phyloP scores from a whole-genome alignment of 2,113 vertebrate genomes.

The Bufo bufo region DNA sequence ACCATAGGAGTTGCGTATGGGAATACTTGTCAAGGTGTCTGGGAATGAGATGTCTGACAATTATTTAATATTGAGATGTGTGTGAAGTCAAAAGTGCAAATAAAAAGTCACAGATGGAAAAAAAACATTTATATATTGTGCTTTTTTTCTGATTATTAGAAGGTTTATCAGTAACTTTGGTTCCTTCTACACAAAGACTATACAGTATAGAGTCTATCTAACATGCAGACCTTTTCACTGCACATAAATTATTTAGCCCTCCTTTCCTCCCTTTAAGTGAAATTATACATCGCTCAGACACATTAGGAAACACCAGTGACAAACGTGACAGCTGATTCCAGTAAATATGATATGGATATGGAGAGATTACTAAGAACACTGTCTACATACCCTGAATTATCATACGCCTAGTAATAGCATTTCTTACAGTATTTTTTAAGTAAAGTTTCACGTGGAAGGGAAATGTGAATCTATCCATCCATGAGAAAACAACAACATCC shows the following conservation, averaged over 20 bases:
- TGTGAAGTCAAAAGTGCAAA: neutral
- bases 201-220: neutral
- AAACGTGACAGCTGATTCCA: conserved; percentile 37
- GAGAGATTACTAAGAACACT: conserved; percentile 2
- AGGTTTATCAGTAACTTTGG: neutral
- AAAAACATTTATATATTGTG: too few relatives aligned
- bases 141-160: too few relatives aligned
- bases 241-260: conserved; percentile 19
- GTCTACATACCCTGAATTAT: neutral
- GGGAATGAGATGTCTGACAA: neutral
- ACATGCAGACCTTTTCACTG: conserved; percentile 3
- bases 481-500: too few relatives aligned
- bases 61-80: neutral
- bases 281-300: conserved; percentile 32
- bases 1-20: neutral
- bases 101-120: too few relatives aligned
- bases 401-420: neutral
- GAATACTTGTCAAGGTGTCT: neutral
- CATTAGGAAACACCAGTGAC: conserved; percentile 32
- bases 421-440: neutral
- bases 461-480: neutral
- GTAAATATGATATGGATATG: conserved; percentile 20
- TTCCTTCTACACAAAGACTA: neutral
- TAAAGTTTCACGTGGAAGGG: neutral
- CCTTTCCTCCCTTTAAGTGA: conserved; percentile 16